Evolutionary conservation across 2,113 vertebrate species (phyloP).

Genomic region (Heterocephalus glaber): DNA sequence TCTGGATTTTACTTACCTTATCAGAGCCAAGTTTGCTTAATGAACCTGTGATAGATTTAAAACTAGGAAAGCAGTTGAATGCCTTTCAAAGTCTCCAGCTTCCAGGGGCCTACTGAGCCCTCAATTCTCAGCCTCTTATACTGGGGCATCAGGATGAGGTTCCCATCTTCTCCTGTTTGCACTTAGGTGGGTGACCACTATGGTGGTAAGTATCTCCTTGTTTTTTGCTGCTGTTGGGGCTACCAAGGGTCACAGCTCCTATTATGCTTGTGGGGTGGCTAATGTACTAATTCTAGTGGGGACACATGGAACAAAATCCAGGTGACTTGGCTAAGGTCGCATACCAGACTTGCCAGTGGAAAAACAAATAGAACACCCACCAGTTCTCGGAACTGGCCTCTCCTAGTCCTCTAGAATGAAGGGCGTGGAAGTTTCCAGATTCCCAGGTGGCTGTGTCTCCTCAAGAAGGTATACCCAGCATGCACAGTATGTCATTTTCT

Average conservation of each 20-base stretch:
- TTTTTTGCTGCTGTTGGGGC: background rate
- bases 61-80: background rate
- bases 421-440: background rate
- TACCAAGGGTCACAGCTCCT: background rate
- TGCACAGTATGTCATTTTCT: background rate
- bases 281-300: background rate
- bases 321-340: conserved; percentile 3
- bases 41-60: conserved; percentile 39
- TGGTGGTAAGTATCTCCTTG: background rate
- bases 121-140: background rate
- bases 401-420: background rate
- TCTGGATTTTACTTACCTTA: conserved; percentile 40
- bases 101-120: background rate
- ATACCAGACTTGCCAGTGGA: background rate
- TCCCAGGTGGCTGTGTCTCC: background rate
- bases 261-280: background rate
- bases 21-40: conserved; percentile 58
- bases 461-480: background rate
- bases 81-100: background rate
- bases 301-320: background rate
- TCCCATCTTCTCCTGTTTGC: background rate
- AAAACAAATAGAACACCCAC: background rate
- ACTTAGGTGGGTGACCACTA: rapidly evolving
- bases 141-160: background rate
- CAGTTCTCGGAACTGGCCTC: background rate